Percentiles rank a stretch among this genome's conserved stretches.
Conservation (phyloP, 2,113 vertebrate species). For the Osmerus eperlanus region DNA sequence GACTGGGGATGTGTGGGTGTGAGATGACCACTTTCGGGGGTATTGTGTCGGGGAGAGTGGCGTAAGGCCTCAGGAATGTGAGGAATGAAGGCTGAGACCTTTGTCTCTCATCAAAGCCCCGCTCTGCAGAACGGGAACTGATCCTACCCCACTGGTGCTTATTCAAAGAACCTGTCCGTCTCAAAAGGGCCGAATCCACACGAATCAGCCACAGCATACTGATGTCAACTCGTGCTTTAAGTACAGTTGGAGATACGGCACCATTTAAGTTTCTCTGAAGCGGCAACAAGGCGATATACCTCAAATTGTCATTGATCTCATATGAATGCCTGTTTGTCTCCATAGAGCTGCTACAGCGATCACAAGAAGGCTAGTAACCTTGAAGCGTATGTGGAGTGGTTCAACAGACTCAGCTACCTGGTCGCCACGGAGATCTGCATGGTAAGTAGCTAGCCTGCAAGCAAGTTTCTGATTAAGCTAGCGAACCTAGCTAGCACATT, state of each 20-base stretch:
- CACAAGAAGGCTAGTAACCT: conserved; percentile 85
- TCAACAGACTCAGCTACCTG: conserved; percentile 94
- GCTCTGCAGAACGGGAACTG: conserved; percentile 28
- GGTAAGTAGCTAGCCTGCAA: conserved; percentile 68
- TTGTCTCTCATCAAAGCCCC: conserved; percentile 40
- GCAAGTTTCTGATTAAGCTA: not conserved
- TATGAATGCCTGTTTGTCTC: conserved; percentile 16
- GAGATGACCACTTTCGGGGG: conserved; percentile 1
- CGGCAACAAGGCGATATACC: not conserved
- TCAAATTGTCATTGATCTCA: too few relatives aligned
- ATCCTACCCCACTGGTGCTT: conserved; percentile 18
- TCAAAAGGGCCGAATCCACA: too few relatives aligned
- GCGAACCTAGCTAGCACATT: not conserved
- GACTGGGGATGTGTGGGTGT: conserved; percentile 7
- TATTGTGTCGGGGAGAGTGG: conserved; percentile 23
- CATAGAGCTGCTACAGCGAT: conserved; percentile 80
- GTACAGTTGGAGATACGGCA: not conserved
- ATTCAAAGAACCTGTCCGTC: not conserved
- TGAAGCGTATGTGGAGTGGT: conserved; percentile 94
- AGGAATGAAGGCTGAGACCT: conserved; percentile 45
- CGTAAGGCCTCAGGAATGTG: conserved; percentile 59
- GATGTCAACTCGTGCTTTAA: too few relatives aligned
- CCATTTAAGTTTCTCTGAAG: conserved; percentile 2
- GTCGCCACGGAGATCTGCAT: conserved; percentile 96
- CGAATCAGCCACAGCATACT: too few relatives aligned